Evolutionary conservation across 2,113 vertebrate genomes (phyloP), one percentile per base, ranked within the genome.

Genomic region (Rhea americana): DNA sequence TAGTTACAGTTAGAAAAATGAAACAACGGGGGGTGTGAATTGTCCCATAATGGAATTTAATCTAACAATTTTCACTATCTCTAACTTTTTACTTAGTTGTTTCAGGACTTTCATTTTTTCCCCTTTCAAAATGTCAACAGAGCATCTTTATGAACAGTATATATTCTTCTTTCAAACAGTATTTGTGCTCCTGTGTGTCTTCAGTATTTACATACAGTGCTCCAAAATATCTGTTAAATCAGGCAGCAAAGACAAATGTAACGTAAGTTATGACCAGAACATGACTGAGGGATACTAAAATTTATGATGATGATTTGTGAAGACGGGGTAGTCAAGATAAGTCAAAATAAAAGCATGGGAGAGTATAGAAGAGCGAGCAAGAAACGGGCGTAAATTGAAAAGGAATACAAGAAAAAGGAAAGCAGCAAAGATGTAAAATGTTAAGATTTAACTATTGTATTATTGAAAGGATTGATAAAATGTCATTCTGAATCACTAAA

Each of bases 121-220:
- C 65, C 10, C 12, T 66, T 68, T 80, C 7, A 72, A 79, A 79
- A 8, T 3, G 48, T 25, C 22, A 14, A 17, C 21, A 50, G 8
- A 90, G n/a, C 2, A 66, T 7, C 0, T 3, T 61, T 2, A 35
- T 2, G 5, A 5, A 62, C 62, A 39, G 3, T 19, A 17, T 43
- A 73, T 35, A 43, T 2, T 78, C 61, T n/a, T 43, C 13, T 75
- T 81, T 73, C 28, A 70, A 51, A 66, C 6, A 32, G 70, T 55
- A 2, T 39, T 62, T 1, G 2, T 9, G 15, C 78, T 75, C 15
- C 48, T 61, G 5, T 8, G 8, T 18, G 11, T 62, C 7, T 75
- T 67, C 39, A 9, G 5, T 79, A 59, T 59, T 87, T 61, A 51
- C 11, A 79, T 12, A 68, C 2, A 65, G 26, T 79, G 41, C 3